Percentiles rank a stretch among this genome's conserved stretches.
Conservation (phyloP, 1,140 invertebrate genomes). For the Drosophila equinoxialis region DNA sequence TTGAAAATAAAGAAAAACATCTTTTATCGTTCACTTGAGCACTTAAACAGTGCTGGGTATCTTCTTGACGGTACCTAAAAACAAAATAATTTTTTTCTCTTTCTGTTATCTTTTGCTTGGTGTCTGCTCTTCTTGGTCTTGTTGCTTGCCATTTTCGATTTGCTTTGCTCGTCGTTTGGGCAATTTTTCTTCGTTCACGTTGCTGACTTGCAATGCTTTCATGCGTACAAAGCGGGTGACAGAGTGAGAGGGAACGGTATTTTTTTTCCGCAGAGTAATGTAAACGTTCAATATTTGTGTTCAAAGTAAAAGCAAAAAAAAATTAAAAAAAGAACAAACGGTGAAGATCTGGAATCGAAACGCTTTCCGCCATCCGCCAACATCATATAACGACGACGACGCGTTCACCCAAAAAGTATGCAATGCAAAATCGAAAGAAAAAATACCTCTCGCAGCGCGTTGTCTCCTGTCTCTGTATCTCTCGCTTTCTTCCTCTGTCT, state of each 20-base stretch:
- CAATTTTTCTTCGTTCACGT: slow-evolving; percentile 73
- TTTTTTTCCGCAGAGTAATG: slow-evolving; percentile 27
- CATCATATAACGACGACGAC: slow-evolving; percentile 45
- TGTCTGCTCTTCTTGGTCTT: slow-evolving; percentile 39
- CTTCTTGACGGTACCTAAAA: not conserved
- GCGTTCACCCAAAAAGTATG: slow-evolving; percentile 77
- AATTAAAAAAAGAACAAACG: not conserved
- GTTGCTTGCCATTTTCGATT: slow-evolving; percentile 44
- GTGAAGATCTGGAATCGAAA: slow-evolving; percentile 40
- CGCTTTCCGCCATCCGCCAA: slow-evolving; percentile 12
- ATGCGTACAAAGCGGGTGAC: slow-evolving; percentile 56
- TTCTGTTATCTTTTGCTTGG: slow-evolving; percentile 54
- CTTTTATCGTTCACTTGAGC: too few relatives aligned
- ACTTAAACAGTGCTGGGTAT: not conserved
- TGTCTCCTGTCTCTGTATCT: slow-evolving; percentile 19
- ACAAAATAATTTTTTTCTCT: slow-evolving; percentile 3
- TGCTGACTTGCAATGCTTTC: slow-evolving; percentile 78
- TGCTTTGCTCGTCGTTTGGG: slow-evolving; percentile 61
- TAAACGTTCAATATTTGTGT: slow-evolving; percentile 79
- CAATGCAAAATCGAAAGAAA: slow-evolving; percentile 65
- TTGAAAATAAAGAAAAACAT: too few relatives aligned
- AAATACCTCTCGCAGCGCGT: slow-evolving; percentile 27
- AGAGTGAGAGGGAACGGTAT: not conserved
- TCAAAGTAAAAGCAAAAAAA: slow-evolving; percentile 57
- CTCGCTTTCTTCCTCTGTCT: slow-evolving; percentile 14